Base-by-base conservation (phyloP, 53 echinoderm and acorn worm species). In the Glandiceps talaboti region DNA sequence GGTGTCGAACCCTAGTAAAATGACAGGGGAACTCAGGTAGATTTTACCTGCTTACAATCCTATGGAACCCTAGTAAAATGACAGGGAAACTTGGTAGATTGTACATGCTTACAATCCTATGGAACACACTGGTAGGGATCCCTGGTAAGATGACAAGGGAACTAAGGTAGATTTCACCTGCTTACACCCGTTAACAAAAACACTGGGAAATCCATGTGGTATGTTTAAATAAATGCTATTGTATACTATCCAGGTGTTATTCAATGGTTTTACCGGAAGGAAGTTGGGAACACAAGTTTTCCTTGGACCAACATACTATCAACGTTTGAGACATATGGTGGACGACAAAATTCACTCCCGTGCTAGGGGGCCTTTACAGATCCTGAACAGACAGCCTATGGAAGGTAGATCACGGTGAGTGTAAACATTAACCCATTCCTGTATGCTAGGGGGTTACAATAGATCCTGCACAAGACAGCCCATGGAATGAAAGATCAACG, bases 261-360 rank as follows among this genome's bases (percentile, higher is more conserved):
- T 90, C 82, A 91, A 91, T 77, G 94, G 94, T 26, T 90, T 92
- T 74, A 94, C 92, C n/a, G 94, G 94, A n/a, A 85, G 94, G 29
- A 94, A 94, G 89, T 85, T 94, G 14, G 88, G 92, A 1, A 90
- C 90, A 14, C 94, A 94, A 85, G 81, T 94, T 26, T 94, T 92
- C 87, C 78, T 94, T n/a, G 94, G 94, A 75, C 94, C 94, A 10
- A 94, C 94, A 78, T 94, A 94, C 85, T 94, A 94, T 85, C 94
- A 94, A 75, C 92, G 94, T 84, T 81, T 94, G 73, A 94, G 92
- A 74, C 94, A 94, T 82, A 94, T 94, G 94, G 94, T 94, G 74
- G 94, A 92, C 33, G 94, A 94, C 75, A 94, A 94, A 85, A 94
- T 94, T 30, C 94, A 94, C 80, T 92, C 94, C 74, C 90, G 94